A percentile compares a stretch with the other conserved stretches of the same genome.
Evolutionary conservation across 1,140 invertebrate genomes (phyloP).

Genomic region (Formica exsecta): DNA sequence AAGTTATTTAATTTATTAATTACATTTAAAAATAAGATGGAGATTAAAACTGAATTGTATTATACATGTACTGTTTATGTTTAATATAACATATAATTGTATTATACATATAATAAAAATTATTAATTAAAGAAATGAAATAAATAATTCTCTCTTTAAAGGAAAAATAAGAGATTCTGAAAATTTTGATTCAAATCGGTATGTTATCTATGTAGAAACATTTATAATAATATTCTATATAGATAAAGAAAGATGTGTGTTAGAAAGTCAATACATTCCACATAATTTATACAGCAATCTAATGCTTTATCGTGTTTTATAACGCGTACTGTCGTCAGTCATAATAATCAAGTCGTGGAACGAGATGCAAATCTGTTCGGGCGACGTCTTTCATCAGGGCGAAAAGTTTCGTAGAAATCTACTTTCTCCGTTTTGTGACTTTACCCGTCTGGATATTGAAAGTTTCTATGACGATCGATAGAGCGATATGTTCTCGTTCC

Average conservation of each 20-base stretch:
- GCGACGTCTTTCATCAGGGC: constrained; percentile 19
- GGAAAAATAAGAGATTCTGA: neutral
- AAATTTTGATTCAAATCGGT: neutral
- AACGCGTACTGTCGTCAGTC: neutral
- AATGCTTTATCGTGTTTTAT: neutral
- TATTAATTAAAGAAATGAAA: neutral
- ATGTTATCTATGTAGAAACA: neutral
- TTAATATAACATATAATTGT: too few species aligned
- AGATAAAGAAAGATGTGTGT: neutral
- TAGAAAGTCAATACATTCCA: neutral
- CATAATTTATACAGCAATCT: neutral
- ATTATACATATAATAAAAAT: neutral
- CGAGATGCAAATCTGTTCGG: constrained; percentile 29
- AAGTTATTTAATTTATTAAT: neutral
- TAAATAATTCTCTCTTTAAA: neutral
- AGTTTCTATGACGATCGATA: constrained; percentile 40
- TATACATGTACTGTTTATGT: neutral
- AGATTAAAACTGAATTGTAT: neutral
- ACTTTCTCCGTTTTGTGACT: constrained; percentile 47
- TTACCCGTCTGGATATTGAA: constrained; percentile 42
- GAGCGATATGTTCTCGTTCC: constrained; percentile 50
- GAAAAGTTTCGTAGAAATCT: constrained; percentile 36
- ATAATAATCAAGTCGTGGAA: constrained; percentile 29
- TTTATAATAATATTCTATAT: neutral
- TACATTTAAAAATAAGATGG: neutral